phyloP scores from a whole-genome alignment of 2,113 vertebrate species.

The Stigmatopora argus region DNA sequence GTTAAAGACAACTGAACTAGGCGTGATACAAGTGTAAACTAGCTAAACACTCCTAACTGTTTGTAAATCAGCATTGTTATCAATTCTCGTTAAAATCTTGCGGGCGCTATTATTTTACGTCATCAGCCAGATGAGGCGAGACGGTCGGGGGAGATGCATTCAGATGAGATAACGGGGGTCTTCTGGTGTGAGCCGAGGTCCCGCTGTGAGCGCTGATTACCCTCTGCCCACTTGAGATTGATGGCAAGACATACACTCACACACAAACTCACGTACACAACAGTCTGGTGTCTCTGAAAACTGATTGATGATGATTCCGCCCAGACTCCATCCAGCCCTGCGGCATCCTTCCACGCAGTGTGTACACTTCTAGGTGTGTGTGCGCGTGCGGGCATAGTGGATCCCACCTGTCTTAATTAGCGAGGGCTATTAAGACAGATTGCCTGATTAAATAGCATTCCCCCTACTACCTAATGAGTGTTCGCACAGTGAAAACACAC shows the following conservation, averaged over 20 bases:
- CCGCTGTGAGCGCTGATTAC: constrained; percentile 69
- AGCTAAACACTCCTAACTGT: neutral
- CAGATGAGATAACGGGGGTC: constrained; percentile 46
- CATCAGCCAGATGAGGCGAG: constrained; percentile 15
- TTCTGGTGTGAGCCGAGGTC: constrained; percentile 39
- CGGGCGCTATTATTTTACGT: constrained; percentile 10
- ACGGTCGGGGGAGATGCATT: constrained; percentile 41
- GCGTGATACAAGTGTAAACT: too few species aligned
- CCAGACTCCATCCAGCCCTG: constrained; percentile 31
- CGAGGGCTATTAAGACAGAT: constrained; percentile 55
- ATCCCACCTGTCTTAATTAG: constrained; percentile 56
- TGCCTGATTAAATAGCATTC: constrained; percentile 53
- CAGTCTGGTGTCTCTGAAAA: constrained; percentile 11
- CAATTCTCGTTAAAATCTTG: neutral
- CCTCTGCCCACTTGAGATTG: constrained; percentile 62
- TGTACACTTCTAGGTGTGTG: constrained; percentile 1
- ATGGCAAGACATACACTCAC: constrained; percentile 58
- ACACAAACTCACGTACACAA: constrained; percentile 12
- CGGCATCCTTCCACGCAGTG: constrained; percentile 20
- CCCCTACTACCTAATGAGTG: constrained; percentile 43
- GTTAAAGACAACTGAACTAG: too few species aligned
- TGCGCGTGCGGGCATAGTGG: constrained; percentile 1
- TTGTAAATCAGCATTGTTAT: neutral
- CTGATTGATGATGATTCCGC: constrained; percentile 50
- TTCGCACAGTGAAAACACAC: constrained; percentile 12